Percentiles rank a stretch among this genome's conserved stretches.
Evolutionary conservation across 2,797 vertebrate species (phyloP).

Genomic region (Thunnus albacares): DNA sequence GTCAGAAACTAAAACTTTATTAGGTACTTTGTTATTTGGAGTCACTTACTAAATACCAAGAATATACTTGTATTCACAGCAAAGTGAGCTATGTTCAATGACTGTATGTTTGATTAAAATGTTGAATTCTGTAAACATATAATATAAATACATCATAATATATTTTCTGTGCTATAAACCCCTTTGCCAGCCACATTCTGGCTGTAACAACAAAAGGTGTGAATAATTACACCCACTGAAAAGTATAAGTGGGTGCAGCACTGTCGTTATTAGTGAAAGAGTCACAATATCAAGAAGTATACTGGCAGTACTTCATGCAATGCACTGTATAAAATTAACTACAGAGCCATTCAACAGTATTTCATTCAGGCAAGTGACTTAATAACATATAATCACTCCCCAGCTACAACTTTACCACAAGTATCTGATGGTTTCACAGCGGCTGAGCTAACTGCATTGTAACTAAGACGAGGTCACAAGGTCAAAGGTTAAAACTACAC

Average conservation of each 20-base stretch:
- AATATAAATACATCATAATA: too few species aligned
- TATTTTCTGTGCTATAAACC: too few species aligned
- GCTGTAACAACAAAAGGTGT: background rate
- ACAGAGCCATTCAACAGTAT: background rate
- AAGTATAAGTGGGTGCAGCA: background rate
- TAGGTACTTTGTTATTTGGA: background rate
- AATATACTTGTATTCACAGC: background rate
- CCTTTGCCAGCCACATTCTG: background rate
- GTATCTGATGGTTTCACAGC: conserved; percentile 76
- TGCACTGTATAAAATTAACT: background rate
- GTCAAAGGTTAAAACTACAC: conserved; percentile 87
- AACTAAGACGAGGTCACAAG: conserved; percentile 81
- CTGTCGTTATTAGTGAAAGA: background rate
- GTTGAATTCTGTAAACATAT: too few species aligned
- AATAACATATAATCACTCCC: conserved; percentile 53
- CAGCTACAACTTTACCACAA: conserved; percentile 72
- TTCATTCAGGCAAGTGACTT: conserved; percentile 29
- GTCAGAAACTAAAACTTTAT: background rate
- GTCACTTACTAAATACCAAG: background rate
- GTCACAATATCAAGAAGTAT: background rate
- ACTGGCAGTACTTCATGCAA: background rate
- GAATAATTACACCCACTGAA: background rate
- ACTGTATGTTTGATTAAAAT: too few species aligned
- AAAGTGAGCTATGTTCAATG: background rate
- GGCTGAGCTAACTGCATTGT: conserved; percentile 60